phyloP scores from a whole-genome alignment of 2,113 vertebrate genomes.

The Motacilla tschutschensis region DNA sequence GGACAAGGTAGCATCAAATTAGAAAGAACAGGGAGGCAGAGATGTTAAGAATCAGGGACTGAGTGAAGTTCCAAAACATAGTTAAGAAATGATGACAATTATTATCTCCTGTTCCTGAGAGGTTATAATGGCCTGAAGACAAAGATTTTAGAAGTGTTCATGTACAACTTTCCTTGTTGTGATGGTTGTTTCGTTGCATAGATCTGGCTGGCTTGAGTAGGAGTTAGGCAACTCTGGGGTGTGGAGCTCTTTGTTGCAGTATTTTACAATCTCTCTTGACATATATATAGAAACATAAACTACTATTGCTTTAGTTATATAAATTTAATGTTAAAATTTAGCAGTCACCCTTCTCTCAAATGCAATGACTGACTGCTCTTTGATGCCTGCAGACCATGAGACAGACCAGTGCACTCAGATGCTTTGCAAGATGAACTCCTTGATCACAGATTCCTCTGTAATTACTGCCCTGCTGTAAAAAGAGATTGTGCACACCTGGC shows the following conservation, averaged over 20 bases:
- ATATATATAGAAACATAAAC: neutral
- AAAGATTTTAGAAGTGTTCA: neutral
- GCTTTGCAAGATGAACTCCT: neutral
- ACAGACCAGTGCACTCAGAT: neutral
- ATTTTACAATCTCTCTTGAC: slow-evolving; percentile 30
- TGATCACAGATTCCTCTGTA: neutral
- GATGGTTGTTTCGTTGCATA: neutral
- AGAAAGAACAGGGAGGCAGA: neutral
- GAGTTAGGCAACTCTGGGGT: neutral
- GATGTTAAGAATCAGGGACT: neutral
- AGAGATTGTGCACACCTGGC: neutral
- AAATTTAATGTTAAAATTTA: neutral
- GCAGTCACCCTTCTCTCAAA: neutral
- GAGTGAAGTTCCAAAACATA: neutral
- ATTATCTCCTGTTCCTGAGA: neutral
- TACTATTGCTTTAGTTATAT: neutral
- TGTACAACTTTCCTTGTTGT: neutral
- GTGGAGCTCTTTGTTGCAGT: slow-evolving; percentile 12
- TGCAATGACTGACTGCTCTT: neutral
- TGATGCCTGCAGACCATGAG: neutral
- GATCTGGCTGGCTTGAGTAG: neutral
- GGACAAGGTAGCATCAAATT: neutral
- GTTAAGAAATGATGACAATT: neutral
- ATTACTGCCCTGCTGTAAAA: neutral
- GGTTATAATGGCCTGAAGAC: neutral